These are phyloP conservation scores for Pogona vitticeps DNA, from an alignment of 2,113 vertebrate species.

Conservation along the genomic window DNA sequence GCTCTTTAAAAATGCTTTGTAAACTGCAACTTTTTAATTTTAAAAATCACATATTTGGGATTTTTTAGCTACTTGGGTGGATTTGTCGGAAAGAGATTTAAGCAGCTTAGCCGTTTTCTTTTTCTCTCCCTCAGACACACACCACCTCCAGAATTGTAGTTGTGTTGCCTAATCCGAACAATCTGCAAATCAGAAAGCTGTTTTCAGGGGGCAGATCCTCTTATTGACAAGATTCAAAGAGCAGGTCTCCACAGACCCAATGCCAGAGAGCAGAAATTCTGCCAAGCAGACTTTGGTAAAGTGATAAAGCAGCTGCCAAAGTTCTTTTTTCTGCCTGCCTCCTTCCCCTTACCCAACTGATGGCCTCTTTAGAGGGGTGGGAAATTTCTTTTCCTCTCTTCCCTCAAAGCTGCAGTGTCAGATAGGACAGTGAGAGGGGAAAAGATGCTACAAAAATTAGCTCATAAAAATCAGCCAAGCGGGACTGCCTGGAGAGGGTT, in stretches of 20 bases:
- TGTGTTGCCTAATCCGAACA: constrained; percentile 10
- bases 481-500: constrained; percentile 15
- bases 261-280: neutral
- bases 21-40: neutral
- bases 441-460: constrained; percentile 23
- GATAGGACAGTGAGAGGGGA: constrained; percentile 20
- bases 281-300: constrained; percentile 27
- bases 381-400: neutral
- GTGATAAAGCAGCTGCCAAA: neutral
- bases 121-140: neutral
- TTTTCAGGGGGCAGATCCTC: neutral
- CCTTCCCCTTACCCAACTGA: neutral
- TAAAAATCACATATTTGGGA: neutral
- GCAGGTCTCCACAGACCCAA: neutral
- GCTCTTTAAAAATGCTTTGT: neutral
- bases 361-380: neutral
- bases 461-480: constrained; percentile 31
- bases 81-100: neutral
- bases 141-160: neutral
- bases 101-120: neutral
- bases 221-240: neutral
- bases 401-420: constrained; percentile 31
- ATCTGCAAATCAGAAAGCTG: constrained; percentile 16
- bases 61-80: neutral
- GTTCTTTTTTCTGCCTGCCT: neutral